A percentile compares a stretch with the other conserved stretches of the same genome.
phyloP scores from a whole-genome alignment of 1,140 invertebrate genomes.

The Euwallacea similis region DNA sequence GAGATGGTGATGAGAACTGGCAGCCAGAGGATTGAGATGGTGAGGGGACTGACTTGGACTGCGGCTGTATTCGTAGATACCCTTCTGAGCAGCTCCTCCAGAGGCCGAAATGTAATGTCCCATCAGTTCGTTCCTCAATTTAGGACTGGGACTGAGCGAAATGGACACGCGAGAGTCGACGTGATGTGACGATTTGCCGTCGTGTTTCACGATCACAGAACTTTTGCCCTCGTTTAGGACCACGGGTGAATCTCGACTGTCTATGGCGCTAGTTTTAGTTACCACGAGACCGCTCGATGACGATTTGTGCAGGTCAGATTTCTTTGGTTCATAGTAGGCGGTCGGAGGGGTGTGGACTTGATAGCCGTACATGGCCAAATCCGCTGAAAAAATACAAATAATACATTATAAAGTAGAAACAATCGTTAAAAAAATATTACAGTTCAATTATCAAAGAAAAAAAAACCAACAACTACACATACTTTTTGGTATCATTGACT shows the following conservation, averaged over 20 bases:
- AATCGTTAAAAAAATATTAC: neutral
- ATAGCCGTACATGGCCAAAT: conserved; percentile 73
- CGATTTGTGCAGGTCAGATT: conserved; percentile 51
- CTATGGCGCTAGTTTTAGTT: conserved; percentile 51
- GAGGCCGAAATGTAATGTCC: conserved; percentile 61
- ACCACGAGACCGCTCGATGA: conserved; percentile 51
- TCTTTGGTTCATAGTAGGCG: conserved; percentile 50
- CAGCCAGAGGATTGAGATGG: conserved; percentile 52
- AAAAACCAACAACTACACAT: conserved; percentile 4
- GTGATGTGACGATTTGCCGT: conserved; percentile 63
- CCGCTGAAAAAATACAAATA: conserved; percentile 52
- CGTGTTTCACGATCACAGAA: conserved; percentile 78
- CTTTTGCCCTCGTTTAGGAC: conserved; percentile 69
- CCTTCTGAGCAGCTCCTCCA: conserved; percentile 39
- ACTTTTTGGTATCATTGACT: conserved; percentile 52
- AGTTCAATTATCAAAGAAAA: neutral
- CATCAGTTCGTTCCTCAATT: conserved; percentile 62
- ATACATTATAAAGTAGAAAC: neutral
- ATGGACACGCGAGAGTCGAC: conserved; percentile 61
- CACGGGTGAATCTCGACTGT: conserved; percentile 61
- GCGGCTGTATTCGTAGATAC: conserved; percentile 58
- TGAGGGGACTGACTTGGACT: conserved; percentile 62
- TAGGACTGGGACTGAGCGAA: conserved; percentile 65
- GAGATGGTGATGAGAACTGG: conserved; percentile 50
- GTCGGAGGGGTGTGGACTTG: conserved; percentile 62